Conservation (phyloP, 2,113 vertebrate genomes). For the Apistogramma diplotaenia region DNA sequence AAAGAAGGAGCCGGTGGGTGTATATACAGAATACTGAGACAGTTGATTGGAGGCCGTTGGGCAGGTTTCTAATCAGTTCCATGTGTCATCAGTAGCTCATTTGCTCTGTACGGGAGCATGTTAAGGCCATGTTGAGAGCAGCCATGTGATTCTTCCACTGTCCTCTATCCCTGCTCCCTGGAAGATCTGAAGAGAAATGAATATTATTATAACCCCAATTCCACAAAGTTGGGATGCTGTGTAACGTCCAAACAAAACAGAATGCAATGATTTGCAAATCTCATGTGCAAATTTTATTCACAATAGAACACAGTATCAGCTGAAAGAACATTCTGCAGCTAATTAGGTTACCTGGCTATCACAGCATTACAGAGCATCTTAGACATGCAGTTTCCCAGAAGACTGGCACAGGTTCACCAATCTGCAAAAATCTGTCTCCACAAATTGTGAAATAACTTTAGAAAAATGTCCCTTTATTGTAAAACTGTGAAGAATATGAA, state of each 20-base stretch:
- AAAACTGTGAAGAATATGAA: background rate
- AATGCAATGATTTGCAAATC: no score
- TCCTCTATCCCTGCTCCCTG: background rate
- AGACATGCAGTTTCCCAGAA: background rate
- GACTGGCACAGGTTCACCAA: background rate
- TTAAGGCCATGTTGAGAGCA: background rate
- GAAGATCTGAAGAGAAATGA: background rate
- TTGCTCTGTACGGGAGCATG: background rate
- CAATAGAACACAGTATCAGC: no score
- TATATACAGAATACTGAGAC: background rate
- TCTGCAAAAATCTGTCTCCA: background rate
- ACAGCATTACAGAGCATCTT: background rate
- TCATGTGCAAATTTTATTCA: no score
- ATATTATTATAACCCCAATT: background rate
- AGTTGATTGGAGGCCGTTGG: no score
- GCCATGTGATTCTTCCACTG: background rate
- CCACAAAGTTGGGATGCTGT: rapidly evolving
- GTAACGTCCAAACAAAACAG: background rate
- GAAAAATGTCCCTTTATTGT: background rate
- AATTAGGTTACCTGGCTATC: background rate
- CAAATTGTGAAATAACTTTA: background rate
- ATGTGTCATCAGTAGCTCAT: background rate
- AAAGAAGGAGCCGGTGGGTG: background rate
- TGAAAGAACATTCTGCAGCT: no score
- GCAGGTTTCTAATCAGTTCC: background rate